phyloP scores from a whole-genome alignment of 2,888 invertebrate genomes.

The Micropterix aruncella region DNA sequence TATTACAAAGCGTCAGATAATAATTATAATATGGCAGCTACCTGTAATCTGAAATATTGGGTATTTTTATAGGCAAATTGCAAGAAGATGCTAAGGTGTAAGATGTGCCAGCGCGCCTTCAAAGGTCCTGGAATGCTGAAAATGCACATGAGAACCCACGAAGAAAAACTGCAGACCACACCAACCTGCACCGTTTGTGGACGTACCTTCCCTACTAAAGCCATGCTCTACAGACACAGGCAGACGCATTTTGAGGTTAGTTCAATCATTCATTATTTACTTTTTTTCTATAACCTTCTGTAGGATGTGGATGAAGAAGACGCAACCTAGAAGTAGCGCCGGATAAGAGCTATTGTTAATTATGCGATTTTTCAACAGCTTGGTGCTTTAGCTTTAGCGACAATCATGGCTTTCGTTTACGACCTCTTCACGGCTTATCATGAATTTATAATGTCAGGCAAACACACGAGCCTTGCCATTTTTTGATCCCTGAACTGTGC shows the following conservation, averaged over 20 bases:
- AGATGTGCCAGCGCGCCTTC: conserved; percentile 43
- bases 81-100: conserved; percentile 48
- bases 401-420: too few relatives aligned
- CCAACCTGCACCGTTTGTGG: conserved; percentile 48
- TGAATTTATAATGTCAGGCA: too few relatives aligned
- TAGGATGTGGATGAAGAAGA: too few relatives aligned
- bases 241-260: conserved; percentile 42
- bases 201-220: conserved; percentile 42
- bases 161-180: conserved; percentile 38
- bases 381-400: too few relatives aligned
- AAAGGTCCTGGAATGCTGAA: conserved; percentile 51
- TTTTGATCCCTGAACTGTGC: too few relatives aligned
- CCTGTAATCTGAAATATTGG: conserved; percentile 1
- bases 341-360: too few relatives aligned
- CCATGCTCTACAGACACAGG: conserved; percentile 43
- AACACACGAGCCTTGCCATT: too few relatives aligned
- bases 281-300: neutral
- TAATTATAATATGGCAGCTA: neutral
- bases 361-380: too few relatives aligned
- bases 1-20: neutral
- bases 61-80: conserved; percentile 34
- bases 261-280: neutral
- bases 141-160: conserved; percentile 53
- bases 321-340: too few relatives aligned
- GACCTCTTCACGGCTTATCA: too few relatives aligned